These are phyloP conservation scores for Cyprinodon brontotheroides DNA, from an alignment of 2,113 vertebrate genomes.

Conservation along the genomic window DNA sequence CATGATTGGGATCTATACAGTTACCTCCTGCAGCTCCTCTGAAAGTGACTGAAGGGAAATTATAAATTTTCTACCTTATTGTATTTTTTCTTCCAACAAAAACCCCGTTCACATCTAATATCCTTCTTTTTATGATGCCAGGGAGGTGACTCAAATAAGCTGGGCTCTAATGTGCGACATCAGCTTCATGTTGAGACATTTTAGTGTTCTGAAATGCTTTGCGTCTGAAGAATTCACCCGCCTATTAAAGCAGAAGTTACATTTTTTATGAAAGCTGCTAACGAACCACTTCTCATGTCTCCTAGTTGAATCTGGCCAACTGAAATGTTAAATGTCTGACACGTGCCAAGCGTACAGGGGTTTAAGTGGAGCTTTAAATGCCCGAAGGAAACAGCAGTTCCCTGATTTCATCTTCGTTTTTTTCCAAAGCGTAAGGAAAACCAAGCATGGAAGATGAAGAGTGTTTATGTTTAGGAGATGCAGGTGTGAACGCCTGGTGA, in stretches of 20 bases:
- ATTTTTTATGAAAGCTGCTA: conserved; percentile 18
- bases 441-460: background rate
- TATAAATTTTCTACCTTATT: background rate
- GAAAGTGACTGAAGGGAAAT: background rate
- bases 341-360: conserved; percentile 26
- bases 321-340: conserved; percentile 16
- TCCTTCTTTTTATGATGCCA: background rate
- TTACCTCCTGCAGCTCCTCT: conserved; percentile 5
- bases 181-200: conserved; percentile 20
- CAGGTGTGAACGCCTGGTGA: background rate
- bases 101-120: background rate
- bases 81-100: background rate
- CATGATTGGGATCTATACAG: background rate
- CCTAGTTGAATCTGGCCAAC: conserved; percentile 38
- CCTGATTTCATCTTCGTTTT: conserved; percentile 36
- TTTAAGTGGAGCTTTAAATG: conserved; percentile 41
- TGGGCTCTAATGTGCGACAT: background rate
- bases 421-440: too few relatives aligned
- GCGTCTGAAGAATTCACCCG: conserved; percentile 11
- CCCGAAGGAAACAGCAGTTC: conserved; percentile 24
- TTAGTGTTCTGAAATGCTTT: conserved; percentile 3
- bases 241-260: conserved; percentile 14
- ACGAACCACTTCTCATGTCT: conserved; percentile 25
- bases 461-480: conserved; percentile 13
- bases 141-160: background rate